These are phyloP conservation scores for Chloroceryle inda DNA, from an alignment of 2,797 vertebrate genomes.

Conservation along the genomic window DNA sequence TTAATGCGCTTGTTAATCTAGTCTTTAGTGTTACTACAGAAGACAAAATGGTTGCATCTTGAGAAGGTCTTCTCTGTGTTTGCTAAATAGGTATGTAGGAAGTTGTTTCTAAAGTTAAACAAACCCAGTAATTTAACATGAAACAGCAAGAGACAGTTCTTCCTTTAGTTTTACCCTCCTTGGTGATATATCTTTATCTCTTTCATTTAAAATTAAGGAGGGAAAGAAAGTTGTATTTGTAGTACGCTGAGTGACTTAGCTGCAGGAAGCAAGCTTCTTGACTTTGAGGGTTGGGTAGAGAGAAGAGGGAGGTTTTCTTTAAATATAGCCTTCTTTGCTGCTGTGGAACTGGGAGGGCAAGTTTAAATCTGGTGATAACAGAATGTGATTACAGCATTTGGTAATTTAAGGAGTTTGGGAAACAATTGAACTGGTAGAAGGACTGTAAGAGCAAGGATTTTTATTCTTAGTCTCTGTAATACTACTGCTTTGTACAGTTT, in stretches of 20 bases:
- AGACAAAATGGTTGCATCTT: not conserved
- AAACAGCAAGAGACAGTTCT: not conserved
- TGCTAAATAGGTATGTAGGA: not conserved
- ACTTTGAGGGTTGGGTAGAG: not conserved
- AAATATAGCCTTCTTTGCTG: not conserved
- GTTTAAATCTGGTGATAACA: not conserved
- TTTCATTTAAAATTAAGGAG: not conserved
- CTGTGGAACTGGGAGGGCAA: not conserved
- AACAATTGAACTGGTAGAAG: not conserved
- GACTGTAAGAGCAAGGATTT: not conserved
- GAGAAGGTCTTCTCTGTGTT: not conserved
- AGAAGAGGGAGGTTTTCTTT: not conserved
- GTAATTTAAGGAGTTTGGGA: not conserved
- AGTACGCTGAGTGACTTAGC: not conserved
- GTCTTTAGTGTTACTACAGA: not conserved
- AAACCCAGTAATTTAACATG: not conserved
- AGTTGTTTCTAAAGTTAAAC: not conserved
- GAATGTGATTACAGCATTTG: not conserved
- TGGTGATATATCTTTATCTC: not conserved
- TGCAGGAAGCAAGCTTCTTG: not conserved
- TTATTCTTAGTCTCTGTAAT: not conserved
- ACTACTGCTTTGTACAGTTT: not conserved
- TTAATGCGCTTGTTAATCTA: not conserved
- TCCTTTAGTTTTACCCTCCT: not conserved
- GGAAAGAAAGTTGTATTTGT: not conserved